phyloP scores from a whole-genome alignment of 2,888 invertebrate genomes.

The Leptinotarsa juncta region DNA sequence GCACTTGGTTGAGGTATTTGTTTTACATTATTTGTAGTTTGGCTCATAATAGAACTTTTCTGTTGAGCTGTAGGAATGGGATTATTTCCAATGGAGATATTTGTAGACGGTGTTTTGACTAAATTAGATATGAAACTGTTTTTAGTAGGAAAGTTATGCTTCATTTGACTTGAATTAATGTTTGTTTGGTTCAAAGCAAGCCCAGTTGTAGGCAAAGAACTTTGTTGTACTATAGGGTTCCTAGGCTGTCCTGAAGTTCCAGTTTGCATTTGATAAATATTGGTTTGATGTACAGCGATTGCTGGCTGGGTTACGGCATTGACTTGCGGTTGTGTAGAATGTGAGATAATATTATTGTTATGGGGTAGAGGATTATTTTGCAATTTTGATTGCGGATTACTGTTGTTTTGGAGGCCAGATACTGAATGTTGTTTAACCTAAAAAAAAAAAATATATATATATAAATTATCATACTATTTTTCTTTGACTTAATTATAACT shows the following conservation, averaged over 20 bases:
- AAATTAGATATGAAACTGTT: slow-evolving; percentile 27
- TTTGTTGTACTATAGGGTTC: slow-evolving; percentile 20
- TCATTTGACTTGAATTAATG: slow-evolving; percentile 29
- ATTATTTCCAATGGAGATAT: slow-evolving; percentile 24
- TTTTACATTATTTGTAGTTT: slow-evolving; percentile 32
- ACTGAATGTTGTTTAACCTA: slow-evolving; percentile 39
- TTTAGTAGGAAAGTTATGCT: slow-evolving; percentile 31
- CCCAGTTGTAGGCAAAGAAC: slow-evolving; percentile 6
- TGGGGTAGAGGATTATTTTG: slow-evolving; percentile 35
- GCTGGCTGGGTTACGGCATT: slow-evolving; percentile 22
- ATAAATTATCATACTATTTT: too few relatives aligned
- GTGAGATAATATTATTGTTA: slow-evolving; percentile 32
- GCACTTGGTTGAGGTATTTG: slow-evolving; percentile 25
- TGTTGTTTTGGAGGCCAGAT: slow-evolving; percentile 33
- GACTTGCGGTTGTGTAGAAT: slow-evolving; percentile 34
- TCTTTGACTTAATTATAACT: neutral
- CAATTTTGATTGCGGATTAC: slow-evolving; percentile 28
- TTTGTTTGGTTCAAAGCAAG: slow-evolving; percentile 30
- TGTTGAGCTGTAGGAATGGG: slow-evolving; percentile 15
- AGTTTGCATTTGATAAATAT: slow-evolving; percentile 37
- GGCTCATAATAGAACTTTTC: slow-evolving; percentile 28
- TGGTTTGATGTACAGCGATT: slow-evolving; percentile 36
- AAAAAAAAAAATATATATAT: slow-evolving; percentile 20
- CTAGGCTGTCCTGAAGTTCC: slow-evolving; percentile 22
- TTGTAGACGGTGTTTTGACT: slow-evolving; percentile 24